Evolutionary conservation across 1,140 invertebrate genomes (phyloP).

Genomic region (Zaprionus camerounensis): DNA sequence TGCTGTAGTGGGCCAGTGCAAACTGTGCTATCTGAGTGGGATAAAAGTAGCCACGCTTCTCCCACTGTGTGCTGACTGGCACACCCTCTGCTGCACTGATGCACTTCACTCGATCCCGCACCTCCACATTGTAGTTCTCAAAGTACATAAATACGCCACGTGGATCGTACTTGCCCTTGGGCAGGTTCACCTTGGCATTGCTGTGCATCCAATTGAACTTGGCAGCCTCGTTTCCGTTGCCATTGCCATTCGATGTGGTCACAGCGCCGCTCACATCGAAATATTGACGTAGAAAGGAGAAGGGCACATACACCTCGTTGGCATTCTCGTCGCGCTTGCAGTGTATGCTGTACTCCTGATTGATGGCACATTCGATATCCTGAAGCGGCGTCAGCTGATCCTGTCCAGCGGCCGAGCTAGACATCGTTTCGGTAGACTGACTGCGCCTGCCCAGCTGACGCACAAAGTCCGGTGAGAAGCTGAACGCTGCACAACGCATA

Average conservation of each 20-base stretch:
- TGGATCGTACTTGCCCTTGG: constrained; percentile 94
- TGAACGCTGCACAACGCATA: constrained; percentile 85
- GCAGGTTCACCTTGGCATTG: constrained; percentile 95
- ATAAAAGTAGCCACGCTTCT: constrained; percentile 96
- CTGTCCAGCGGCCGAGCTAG: constrained; percentile 14
- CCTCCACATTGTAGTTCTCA: constrained; percentile 98
- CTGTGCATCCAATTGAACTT: constrained; percentile 97
- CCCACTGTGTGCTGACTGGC: constrained; percentile 98
- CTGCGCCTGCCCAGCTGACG: constrained; percentile 47
- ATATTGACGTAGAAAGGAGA: constrained; percentile 96
- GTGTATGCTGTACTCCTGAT: constrained; percentile 93
- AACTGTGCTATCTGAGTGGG: constrained; percentile 99
- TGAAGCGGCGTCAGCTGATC: constrained; percentile 83
- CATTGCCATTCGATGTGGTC: constrained; percentile 37
- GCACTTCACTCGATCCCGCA: constrained; percentile 96
- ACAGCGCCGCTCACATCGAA: constrained; percentile 91
- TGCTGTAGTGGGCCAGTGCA: constrained; percentile 98
- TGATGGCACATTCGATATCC: constrained; percentile 95
- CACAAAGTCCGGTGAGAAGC: constrained; percentile 73
- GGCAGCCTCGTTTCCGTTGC: constrained; percentile 84
- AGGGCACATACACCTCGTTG: constrained; percentile 95
- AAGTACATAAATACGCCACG: constrained; percentile 97
- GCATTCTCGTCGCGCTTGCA: constrained; percentile 93
- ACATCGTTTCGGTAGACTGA: constrained; percentile 6
- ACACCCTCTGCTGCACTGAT: constrained; percentile 96